Evolutionary conservation across 1,140 invertebrate species (phyloP).

Genomic region (Choristoneura fumiferana): DNA sequence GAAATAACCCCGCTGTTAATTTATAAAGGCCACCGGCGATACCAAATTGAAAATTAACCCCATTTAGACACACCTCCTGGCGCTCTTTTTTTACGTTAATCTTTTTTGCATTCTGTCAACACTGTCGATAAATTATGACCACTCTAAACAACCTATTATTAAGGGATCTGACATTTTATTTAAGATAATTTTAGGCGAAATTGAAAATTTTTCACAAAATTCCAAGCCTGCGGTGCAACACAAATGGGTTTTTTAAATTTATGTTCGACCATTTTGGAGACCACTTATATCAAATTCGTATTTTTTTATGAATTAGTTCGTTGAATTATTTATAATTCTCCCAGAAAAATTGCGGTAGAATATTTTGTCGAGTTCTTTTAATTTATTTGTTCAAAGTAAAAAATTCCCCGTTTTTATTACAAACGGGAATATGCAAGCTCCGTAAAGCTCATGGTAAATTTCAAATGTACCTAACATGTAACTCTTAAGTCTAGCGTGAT

Average conservation of each 20-base stretch:
- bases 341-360: not conserved
- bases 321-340: slow-evolving; percentile 2
- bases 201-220: slow-evolving; percentile 64
- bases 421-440: not conserved
- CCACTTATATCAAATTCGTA: slow-evolving; percentile 12
- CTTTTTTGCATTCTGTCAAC: slow-evolving; percentile 66
- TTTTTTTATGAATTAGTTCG: slow-evolving; percentile 16
- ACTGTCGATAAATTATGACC: slow-evolving; percentile 67
- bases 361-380: not conserved
- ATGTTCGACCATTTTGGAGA: slow-evolving; percentile 44
- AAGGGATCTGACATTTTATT: slow-evolving; percentile 70
- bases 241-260: slow-evolving; percentile 66
- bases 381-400: not conserved
- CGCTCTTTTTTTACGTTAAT: slow-evolving; percentile 44
- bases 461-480: too few species aligned
- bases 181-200: slow-evolving; percentile 58
- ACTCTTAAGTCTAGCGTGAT: too few species aligned
- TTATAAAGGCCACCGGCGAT: slow-evolving; percentile 61
- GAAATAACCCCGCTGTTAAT: slow-evolving; percentile 45
- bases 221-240: slow-evolving; percentile 58
- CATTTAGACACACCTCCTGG: slow-evolving; percentile 62
- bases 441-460: too few species aligned
- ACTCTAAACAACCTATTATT: slow-evolving; percentile 69
- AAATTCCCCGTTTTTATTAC: not conserved
- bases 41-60: slow-evolving; percentile 72